Conservation (phyloP, 2,113 vertebrate species). For the Fulmarus glacialis region DNA sequence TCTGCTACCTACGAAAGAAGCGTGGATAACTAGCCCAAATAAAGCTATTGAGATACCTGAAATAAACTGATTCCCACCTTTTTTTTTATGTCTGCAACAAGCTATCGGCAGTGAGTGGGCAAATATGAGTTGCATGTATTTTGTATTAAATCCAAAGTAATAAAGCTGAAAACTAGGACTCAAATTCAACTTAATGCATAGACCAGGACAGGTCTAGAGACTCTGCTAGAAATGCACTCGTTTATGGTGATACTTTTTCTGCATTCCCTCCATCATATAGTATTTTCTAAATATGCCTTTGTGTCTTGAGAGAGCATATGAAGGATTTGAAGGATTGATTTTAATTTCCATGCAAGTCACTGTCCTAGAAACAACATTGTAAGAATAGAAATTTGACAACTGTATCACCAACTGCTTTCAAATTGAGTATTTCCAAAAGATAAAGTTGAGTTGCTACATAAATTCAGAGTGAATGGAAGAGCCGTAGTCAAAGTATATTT, state of each 20-base stretch:
- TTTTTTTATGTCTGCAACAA: not conserved
- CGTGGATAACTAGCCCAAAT: not conserved
- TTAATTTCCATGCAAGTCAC: not conserved
- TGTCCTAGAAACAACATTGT: not conserved
- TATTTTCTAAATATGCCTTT: not conserved
- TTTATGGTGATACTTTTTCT: not conserved
- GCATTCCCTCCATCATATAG: fast-evolving
- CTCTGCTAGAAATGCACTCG: not conserved
- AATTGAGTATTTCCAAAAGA: not conserved
- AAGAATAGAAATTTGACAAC: not conserved
- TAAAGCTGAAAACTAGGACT: not conserved
- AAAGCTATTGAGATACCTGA: not conserved
- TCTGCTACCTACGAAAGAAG: not conserved
- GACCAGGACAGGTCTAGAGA: not conserved
- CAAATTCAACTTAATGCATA: not conserved
- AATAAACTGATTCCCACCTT: not conserved
- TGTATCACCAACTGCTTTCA: not conserved
- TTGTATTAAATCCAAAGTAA: not conserved
- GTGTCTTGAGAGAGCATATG: not conserved
- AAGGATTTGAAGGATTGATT: not conserved
- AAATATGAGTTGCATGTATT: not conserved
- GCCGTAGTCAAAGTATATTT: not conserved
- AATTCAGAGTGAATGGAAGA: not conserved
- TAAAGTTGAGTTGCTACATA: not conserved
- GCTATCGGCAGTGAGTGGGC: not conserved